These are phyloP conservation scores for Manacus vitellinus DNA, from an alignment of 2,113 vertebrate species.

Conservation along the genomic window DNA sequence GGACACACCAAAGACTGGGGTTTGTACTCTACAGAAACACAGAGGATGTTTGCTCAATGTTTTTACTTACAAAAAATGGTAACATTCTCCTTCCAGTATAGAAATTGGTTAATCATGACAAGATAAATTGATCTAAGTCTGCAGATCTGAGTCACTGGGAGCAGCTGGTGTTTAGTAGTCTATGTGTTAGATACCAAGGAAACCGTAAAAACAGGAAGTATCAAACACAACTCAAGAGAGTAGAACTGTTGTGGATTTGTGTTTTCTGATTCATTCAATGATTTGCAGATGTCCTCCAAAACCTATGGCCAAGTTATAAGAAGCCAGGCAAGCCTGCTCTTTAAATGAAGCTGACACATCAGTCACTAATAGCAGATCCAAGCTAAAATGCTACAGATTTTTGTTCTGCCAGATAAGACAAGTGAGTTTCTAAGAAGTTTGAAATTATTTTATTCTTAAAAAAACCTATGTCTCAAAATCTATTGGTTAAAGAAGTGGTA, in stretches of 20 bases:
- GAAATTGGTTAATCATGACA: constrained; percentile 65
- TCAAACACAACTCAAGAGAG: constrained; percentile 74
- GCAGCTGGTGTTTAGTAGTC: constrained; percentile 75
- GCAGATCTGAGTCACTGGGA: constrained; percentile 71
- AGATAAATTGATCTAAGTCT: constrained; percentile 77
- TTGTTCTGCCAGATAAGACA: not conserved
- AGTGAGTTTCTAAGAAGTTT: constrained; percentile 34
- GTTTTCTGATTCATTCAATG: constrained; percentile 76
- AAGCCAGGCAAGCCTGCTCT: constrained; percentile 15
- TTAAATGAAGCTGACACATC: constrained; percentile 25
- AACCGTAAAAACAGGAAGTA: constrained; percentile 85
- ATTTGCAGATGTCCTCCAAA: constrained; percentile 81
- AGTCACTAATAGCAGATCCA: not conserved
- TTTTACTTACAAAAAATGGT: not conserved
- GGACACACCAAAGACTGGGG: not conserved
- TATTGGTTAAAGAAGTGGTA: not conserved
- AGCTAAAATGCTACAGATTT: not conserved
- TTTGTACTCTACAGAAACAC: not conserved
- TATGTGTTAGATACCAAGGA: constrained; percentile 79
- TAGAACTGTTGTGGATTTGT: constrained; percentile 73
- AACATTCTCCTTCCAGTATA: constrained; percentile 26
- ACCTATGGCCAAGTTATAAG: constrained; percentile 68
- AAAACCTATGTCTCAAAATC: not conserved
- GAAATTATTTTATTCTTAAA: constrained; percentile 29
- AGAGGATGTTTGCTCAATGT: constrained; percentile 20